Conservation (phyloP, 2,797 vertebrate genomes). For the Champsocephalus esox region DNA sequence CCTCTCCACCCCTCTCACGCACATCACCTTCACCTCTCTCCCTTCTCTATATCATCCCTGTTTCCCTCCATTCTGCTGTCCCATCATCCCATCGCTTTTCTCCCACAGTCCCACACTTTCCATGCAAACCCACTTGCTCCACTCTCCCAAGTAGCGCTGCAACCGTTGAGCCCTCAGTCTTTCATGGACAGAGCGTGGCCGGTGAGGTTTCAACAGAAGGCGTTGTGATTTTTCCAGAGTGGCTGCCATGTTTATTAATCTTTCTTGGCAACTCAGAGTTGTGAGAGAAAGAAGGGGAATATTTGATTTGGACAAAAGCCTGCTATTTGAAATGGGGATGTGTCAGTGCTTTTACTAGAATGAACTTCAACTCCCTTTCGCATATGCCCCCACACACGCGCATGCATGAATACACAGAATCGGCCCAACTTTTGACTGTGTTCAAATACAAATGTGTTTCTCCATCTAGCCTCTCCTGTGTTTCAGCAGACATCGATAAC, state of each 20-base stretch:
- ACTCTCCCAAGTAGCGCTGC: constrained; percentile 88
- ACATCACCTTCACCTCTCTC: constrained; percentile 86
- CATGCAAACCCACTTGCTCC: constrained; percentile 81
- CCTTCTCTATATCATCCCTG: constrained; percentile 85
- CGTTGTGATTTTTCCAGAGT: constrained; percentile 66
- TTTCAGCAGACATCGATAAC: constrained; percentile 58
- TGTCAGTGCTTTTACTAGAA: constrained; percentile 50
- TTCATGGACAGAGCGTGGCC: constrained; percentile 73
- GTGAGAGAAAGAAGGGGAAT: constrained; percentile 10
- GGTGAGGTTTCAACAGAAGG: constrained; percentile 80
- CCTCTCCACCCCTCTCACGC: constrained; percentile 81
- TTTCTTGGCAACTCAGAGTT: constrained; percentile 42
- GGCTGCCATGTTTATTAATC: constrained; percentile 62
- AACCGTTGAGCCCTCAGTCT: constrained; percentile 80
- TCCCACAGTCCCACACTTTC: constrained; percentile 80
- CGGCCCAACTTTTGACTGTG: constrained; percentile 51
- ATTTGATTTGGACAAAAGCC: constrained; percentile 47
- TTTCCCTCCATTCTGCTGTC: constrained; percentile 90
- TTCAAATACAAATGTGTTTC: constrained; percentile 68
- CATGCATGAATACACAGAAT: constrained; percentile 37
- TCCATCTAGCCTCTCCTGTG: constrained; percentile 61
- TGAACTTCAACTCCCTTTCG: constrained; percentile 44
- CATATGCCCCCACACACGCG: constrained; percentile 39
- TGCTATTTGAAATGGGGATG: constrained; percentile 51
- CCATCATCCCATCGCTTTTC: constrained; percentile 79